Evolutionary conservation across 2,888 invertebrate genomes (phyloP).

Genomic region (Brenthis ino): DNA sequence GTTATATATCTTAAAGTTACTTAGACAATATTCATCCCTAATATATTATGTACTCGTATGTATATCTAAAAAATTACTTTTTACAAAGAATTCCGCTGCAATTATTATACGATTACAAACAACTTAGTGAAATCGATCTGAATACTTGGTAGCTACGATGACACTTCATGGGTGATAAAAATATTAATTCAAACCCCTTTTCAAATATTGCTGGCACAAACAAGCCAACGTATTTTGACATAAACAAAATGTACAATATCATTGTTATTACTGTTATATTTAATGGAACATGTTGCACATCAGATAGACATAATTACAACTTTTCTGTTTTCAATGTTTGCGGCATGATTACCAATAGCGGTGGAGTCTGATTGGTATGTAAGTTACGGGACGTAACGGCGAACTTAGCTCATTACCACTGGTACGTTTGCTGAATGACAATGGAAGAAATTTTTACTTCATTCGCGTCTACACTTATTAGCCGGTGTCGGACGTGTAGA

Average conservation of each 20-base stretch:
- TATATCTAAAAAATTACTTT: too few relatives aligned
- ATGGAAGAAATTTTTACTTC: constrained; percentile 75
- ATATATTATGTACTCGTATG: too few relatives aligned
- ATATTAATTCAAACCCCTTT: too few relatives aligned
- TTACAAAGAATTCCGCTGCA: too few relatives aligned
- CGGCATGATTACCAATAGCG: constrained; percentile 69
- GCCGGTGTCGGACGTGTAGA: constrained; percentile 62
- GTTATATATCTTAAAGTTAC: too few relatives aligned
- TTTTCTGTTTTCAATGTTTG: constrained; percentile 66
- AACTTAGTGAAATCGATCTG: too few relatives aligned
- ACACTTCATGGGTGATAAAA: too few relatives aligned
- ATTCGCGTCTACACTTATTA: constrained; percentile 66
- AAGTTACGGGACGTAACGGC: constrained; percentile 77
- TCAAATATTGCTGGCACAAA: too few relatives aligned
- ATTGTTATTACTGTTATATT: constrained; percentile 1
- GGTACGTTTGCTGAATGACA: constrained; percentile 73
- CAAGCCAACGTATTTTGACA: too few relatives aligned
- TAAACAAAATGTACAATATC: not conserved
- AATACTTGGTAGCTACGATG: too few relatives aligned
- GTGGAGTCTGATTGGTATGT: constrained; percentile 74
- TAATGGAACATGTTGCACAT: constrained; percentile 19
- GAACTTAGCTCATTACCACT: constrained; percentile 81
- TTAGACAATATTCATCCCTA: too few relatives aligned
- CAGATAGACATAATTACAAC: constrained; percentile 58
- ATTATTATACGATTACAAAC: too few relatives aligned